These are phyloP conservation scores for Propsilocerus akamusi DNA, from an alignment of 1,140 invertebrate species.

Conservation along the genomic window DNA sequence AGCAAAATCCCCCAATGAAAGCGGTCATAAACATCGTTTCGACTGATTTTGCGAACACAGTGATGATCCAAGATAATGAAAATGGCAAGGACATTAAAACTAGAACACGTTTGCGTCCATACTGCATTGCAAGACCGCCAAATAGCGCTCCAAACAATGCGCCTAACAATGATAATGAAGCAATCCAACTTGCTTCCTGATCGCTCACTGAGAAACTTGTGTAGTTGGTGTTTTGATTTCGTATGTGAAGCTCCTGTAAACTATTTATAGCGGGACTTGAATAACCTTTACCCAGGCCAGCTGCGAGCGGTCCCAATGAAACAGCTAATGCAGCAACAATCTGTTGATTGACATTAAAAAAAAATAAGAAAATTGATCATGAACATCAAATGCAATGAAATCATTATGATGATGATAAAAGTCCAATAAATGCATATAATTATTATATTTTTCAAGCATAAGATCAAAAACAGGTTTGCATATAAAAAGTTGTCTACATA, in stretches of 20 bases:
- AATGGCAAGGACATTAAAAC: conserved; percentile 55
- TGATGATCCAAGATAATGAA: conserved; percentile 58
- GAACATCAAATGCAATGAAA: not conserved
- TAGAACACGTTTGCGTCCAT: conserved; percentile 51
- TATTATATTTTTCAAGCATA: too few relatives aligned
- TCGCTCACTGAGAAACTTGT: conserved; percentile 40
- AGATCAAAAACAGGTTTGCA: too few relatives aligned
- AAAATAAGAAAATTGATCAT: not conserved
- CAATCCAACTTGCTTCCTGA: conserved; percentile 69
- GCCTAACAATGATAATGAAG: conserved; percentile 54
- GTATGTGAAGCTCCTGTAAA: conserved; percentile 37
- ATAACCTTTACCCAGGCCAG: conserved; percentile 69
- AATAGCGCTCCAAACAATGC: conserved; percentile 67
- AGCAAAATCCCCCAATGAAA: conserved; percentile 63
- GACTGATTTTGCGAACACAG: conserved; percentile 52
- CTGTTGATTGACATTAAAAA: conserved; percentile 25
- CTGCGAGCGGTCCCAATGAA: conserved; percentile 62
- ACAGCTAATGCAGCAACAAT: conserved; percentile 61
- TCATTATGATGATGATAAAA: too few relatives aligned
- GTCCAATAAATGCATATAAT: too few relatives aligned
- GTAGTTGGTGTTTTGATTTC: conserved; percentile 16
- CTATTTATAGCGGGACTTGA: conserved; percentile 69
- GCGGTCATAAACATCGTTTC: conserved; percentile 65
- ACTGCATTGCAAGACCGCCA: conserved; percentile 57
- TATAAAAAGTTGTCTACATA: too few relatives aligned